Evolutionary conservation across 2,888 invertebrate species (phyloP).

Genomic region (Leptinotarsa juncta): DNA sequence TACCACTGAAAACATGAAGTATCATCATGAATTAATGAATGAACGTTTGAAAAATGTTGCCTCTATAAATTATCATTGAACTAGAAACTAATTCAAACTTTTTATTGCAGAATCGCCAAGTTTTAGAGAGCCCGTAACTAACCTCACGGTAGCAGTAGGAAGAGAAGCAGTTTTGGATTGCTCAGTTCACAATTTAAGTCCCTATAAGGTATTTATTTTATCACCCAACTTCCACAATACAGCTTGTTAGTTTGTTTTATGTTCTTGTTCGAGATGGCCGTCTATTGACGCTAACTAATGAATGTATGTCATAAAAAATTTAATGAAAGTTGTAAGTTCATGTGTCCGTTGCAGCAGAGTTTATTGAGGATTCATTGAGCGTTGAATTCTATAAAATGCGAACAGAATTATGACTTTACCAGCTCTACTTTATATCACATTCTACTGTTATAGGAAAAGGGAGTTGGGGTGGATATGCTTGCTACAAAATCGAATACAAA

Average conservation of each 20-base stretch:
- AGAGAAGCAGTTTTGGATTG: slow-evolving; percentile 86
- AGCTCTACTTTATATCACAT: neutral
- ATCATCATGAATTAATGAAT: neutral
- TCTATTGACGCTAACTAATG: slow-evolving; percentile 10
- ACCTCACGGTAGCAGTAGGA: slow-evolving; percentile 86
- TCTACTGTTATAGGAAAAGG: neutral
- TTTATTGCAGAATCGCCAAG: slow-evolving; percentile 78
- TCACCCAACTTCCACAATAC: slow-evolving; percentile 2
- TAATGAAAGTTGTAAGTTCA: slow-evolving; percentile 18
- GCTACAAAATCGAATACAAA: too few species aligned
- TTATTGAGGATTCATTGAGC: neutral
- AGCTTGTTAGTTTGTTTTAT: slow-evolving; percentile 21
- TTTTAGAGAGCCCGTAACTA: slow-evolving; percentile 84
- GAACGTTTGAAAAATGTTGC: neutral
- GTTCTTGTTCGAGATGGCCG: slow-evolving; percentile 11
- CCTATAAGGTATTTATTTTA: slow-evolving; percentile 77
- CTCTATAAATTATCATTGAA: neutral
- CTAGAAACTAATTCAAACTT: slow-evolving; percentile 22
- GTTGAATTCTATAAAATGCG: neutral
- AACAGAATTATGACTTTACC: neutral
- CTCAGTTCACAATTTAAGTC: slow-evolving; percentile 83
- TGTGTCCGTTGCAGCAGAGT: neutral
- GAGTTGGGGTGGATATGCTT: too few species aligned
- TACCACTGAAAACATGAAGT: neutral
- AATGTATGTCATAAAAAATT: slow-evolving; percentile 14